phyloP scores from a whole-genome alignment of 2,888 invertebrate species.

The Drosophila mimetica region DNA sequence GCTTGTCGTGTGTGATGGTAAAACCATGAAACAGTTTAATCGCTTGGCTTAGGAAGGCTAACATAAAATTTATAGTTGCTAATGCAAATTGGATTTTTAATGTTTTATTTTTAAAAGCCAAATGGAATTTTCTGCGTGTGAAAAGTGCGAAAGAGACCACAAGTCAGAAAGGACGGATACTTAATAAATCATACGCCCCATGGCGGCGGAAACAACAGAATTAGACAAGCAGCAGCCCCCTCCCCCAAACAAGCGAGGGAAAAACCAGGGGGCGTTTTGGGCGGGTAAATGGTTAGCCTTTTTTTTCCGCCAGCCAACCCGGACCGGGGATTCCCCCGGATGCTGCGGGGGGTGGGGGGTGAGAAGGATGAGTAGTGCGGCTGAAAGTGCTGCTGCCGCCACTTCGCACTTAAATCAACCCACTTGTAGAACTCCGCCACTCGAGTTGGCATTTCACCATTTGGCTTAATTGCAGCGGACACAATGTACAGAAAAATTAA shows the following conservation, averaged over 20 bases:
- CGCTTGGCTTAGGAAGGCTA: too few species aligned
- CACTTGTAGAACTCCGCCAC: conserved; percentile 75
- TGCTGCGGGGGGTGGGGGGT: conserved; percentile 10
- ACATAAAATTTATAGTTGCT: too few species aligned
- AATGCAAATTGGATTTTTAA: not conserved
- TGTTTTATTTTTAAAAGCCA: not conserved
- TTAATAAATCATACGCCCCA: conserved; percentile 76
- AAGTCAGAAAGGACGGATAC: conserved; percentile 50
- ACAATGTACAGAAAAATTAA: conserved; percentile 18
- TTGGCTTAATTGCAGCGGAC: conserved; percentile 72
- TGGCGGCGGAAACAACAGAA: conserved; percentile 37
- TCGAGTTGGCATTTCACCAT: conserved; percentile 71
- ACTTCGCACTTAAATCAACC: conserved; percentile 60
- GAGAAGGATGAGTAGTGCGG: conserved; percentile 19
- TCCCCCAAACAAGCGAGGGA: not conserved
- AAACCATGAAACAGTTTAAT: too few species aligned
- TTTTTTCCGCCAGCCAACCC: conserved; percentile 51
- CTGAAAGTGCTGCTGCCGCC: conserved; percentile 38
- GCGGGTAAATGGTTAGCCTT: conserved; percentile 69
- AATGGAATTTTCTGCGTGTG: not conserved
- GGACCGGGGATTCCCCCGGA: conserved; percentile 16
- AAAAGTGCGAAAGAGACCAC: conserved; percentile 44
- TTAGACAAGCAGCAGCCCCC: conserved; percentile 60
- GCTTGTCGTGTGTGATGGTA: not conserved
- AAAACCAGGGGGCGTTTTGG: conserved; percentile 30